A percentile compares a stretch with the other conserved stretches of the same genome.
Evolutionary conservation across 2,113 vertebrate species (phyloP).

Genomic region (Aleadryas rufinucha): DNA sequence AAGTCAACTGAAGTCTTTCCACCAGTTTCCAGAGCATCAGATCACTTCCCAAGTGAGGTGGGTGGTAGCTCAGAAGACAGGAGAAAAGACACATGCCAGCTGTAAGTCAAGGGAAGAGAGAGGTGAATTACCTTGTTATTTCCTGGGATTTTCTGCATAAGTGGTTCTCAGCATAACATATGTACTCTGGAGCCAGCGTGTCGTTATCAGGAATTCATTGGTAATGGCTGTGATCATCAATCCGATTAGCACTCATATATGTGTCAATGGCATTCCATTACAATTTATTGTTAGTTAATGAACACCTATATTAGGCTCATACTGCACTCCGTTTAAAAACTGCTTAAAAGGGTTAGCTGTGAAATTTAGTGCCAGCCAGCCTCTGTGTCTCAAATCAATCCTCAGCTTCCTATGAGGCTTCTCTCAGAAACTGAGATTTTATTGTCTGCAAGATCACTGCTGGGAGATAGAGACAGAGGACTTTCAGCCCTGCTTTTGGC

Average conservation of each 20-base stretch:
- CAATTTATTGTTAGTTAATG: constrained; percentile 59
- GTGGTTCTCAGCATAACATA: not conserved
- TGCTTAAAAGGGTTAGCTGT: constrained; percentile 3
- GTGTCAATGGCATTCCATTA: constrained; percentile 26
- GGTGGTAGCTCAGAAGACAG: not conserved
- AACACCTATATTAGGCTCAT: constrained; percentile 38
- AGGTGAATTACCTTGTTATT: not conserved
- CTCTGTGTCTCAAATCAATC: constrained; percentile 9
- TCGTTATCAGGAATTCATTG: not conserved
- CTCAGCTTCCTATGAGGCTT: not conserved
- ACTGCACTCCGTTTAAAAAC: constrained; percentile 18
- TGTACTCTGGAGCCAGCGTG: not conserved
- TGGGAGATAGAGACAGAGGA: not conserved
- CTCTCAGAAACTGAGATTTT: not conserved
- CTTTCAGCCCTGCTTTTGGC: not conserved
- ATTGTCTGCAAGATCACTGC: not conserved
- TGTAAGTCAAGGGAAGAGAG: not conserved
- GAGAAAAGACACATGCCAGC: not conserved
- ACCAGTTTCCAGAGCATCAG: not conserved
- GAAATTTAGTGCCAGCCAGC: constrained; percentile 29
- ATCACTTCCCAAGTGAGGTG: not conserved
- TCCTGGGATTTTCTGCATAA: not conserved
- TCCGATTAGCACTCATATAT: constrained; percentile 35
- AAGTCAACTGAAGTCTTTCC: not conserved
- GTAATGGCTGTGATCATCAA: constrained; percentile 31